Percentiles rank a stretch among this genome's conserved stretches.
These are phyloP conservation scores for Cynaeus angustus DNA, from an alignment of 2,888 invertebrate genomes.

Conservation along the genomic window DNA sequence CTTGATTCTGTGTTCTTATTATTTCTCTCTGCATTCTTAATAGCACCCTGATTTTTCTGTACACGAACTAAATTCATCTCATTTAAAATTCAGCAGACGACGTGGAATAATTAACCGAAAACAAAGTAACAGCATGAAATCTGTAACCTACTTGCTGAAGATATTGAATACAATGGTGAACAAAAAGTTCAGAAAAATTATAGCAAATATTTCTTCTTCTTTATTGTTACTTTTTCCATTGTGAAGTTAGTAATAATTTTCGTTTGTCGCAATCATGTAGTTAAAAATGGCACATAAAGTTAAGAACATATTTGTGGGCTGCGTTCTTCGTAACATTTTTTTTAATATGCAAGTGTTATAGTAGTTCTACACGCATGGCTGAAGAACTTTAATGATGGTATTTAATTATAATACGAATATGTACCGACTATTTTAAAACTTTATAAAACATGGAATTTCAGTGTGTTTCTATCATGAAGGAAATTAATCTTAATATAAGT, in stretches of 20 bases:
- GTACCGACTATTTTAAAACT: background rate
- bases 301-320: no score
- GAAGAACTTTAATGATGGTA: background rate
- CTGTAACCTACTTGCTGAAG: background rate
- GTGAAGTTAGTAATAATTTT: background rate
- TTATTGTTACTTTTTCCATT: background rate
- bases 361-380: no score
- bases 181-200: background rate
- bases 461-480: background rate
- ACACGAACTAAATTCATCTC: conserved; percentile 4
- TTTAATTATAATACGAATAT: background rate
- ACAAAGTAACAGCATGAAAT: conserved; percentile 1
- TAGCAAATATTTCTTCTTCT: background rate
- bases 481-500: no score
- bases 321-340: no score
- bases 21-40: background rate
- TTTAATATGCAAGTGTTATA: no score
- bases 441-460: no score
- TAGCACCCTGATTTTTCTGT: background rate
- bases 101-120: background rate
- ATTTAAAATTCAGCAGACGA: conserved; percentile 1
- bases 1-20: conserved; percentile 10
- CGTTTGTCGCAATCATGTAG: background rate
- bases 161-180: no score
- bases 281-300: no score